A percentile compares a stretch with the other conserved stretches of the same genome.
phyloP scores from a whole-genome alignment of 2,888 invertebrate genomes.

The Mellilla xanthometata region DNA sequence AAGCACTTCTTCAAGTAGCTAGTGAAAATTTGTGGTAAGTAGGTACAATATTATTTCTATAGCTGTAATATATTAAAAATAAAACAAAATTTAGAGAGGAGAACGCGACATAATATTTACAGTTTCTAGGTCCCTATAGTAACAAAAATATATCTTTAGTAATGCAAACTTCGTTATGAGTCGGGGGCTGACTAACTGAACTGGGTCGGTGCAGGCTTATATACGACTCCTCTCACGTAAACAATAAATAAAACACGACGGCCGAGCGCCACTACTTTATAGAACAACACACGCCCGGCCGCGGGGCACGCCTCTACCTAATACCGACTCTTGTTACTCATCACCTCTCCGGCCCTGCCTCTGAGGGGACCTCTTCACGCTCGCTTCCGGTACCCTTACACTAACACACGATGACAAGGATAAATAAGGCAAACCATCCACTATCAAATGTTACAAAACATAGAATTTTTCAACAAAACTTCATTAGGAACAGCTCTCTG shows the following conservation, averaged over 20 bases:
- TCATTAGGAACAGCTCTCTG: too few relatives aligned
- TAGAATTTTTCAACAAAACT: too few relatives aligned
- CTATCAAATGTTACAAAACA: too few relatives aligned
- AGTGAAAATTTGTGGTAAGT: constrained; percentile 68
- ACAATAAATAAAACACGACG: constrained; percentile 32
- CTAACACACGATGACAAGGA: too few relatives aligned
- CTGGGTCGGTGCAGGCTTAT: constrained; percentile 25
- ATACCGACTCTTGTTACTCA: too few relatives aligned
- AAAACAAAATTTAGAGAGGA: constrained; percentile 64
- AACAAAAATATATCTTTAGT: constrained; percentile 37
- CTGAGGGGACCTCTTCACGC: too few relatives aligned
- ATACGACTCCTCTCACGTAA: constrained; percentile 28
- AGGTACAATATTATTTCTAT: constrained; percentile 40
- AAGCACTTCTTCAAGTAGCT: constrained; percentile 75
- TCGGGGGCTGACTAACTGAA: constrained; percentile 13
- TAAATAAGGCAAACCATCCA: too few relatives aligned
- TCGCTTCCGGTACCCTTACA: too few relatives aligned
- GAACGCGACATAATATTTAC: constrained; percentile 37
- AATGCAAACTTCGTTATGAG: constrained; percentile 26
- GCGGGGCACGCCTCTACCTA: too few relatives aligned
- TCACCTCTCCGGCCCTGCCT: too few relatives aligned
- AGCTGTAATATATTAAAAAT: constrained; percentile 48
- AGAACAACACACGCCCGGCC: neutral
- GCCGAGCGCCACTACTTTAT: constrained; percentile 13
- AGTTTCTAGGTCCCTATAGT: constrained; percentile 32